A percentile compares a stretch with the other conserved stretches of the same genome.
phyloP scores from a whole-genome alignment of 2,888 invertebrate species.

The Invenusta paracnida region DNA sequence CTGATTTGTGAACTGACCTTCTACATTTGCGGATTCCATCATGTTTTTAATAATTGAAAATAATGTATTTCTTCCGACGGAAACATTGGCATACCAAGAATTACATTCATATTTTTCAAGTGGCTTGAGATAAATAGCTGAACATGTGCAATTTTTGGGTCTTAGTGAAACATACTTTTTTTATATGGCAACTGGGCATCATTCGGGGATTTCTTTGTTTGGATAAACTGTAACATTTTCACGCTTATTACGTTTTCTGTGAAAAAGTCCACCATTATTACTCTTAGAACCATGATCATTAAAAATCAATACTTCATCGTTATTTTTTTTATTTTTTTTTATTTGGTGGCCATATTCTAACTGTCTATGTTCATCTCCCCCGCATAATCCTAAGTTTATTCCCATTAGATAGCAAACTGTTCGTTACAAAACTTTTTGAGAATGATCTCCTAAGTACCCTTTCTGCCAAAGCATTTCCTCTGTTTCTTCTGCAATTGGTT shows the following conservation, averaged over 20 bases:
- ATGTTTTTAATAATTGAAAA: neutral
- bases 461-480: neutral
- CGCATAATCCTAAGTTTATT: neutral
- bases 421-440: neutral
- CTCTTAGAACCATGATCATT: neutral
- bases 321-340: neutral
- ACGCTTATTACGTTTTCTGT: too few relatives aligned
- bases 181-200: neutral
- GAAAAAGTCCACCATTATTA: too few relatives aligned
- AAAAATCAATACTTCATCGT: neutral
- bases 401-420: neutral
- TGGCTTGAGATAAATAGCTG: neutral
- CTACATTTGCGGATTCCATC: constrained; percentile 8
- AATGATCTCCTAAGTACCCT: neutral
- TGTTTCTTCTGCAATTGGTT: too few relatives aligned
- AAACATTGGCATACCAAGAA: neutral
- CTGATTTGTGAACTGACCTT: neutral
- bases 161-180: neutral
- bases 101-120: neutral
- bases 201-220: neutral
- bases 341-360: neutral
- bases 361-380: neutral
- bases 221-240: constrained; percentile 1
- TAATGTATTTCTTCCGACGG: constrained; percentile 4
- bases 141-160: neutral